Base-by-base conservation (phyloP, 1,140 invertebrate species). In the Adelges cooleyi region DNA sequence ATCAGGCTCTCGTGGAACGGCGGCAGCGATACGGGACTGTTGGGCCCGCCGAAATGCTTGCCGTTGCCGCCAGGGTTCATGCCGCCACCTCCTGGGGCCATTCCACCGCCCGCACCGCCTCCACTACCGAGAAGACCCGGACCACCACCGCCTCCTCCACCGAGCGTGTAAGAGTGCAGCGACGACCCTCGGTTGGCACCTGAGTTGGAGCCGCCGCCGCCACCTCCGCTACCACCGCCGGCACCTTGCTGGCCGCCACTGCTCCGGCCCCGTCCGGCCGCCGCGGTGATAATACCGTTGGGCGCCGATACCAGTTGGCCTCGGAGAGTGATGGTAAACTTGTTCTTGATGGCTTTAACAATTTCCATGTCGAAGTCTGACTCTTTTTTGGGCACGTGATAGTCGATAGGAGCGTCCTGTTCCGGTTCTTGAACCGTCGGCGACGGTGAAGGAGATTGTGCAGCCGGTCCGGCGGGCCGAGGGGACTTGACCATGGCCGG, bases 401-500 rank as follows among this genome's bases (percentile, higher is more conserved):
- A 92, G 72, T 92, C 87, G 54, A 92, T 90, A 0, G 89, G 89
- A 69, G 89, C 87, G 49, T 90, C 88, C 76, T 91, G 84, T 70
- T 79, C 78, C 0, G 80, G 80, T 67, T 79, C 77, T 53, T 74
- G 74, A 11, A 74, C 72, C 27, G 75, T 68, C 56, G 49, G 51
- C n/a, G 36, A 75, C 75, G 54, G 75, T 67, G 18, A 74, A 74
- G 50, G 73, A 6, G 17, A 15, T 2, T 18, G 17, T 10, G 11
- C n/a, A 9, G n/a, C 17, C 15, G 69, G 8, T 77, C 75, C 38
- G 44, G 38, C 22, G 77, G 75, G 9, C 73, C 69, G 46, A 76
- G 18, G 76, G 74, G 40, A 49, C 9, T 69, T 65, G 11, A 54
- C n/a, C 25, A 65, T 56, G 23, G 65, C 65, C 20, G 65, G 40